Conservation (phyloP, 2,888 invertebrate genomes). For the Leucophenga montana region DNA sequence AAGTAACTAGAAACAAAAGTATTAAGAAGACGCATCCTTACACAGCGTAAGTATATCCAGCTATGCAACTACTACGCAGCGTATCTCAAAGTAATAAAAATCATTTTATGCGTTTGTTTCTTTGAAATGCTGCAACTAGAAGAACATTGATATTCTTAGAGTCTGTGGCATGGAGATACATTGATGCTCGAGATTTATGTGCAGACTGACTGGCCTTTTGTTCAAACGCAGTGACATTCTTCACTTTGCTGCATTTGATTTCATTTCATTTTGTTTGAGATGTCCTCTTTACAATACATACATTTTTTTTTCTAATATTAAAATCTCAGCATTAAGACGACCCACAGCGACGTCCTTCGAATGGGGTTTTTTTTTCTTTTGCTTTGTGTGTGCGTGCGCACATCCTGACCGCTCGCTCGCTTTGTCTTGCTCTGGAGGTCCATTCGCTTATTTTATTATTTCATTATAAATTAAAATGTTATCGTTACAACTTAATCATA, state of each 20-base stretch:
- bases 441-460: slow-evolving; percentile 41
- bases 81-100: slow-evolving; percentile 43
- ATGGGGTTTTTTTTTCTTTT: too few relatives aligned
- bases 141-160: slow-evolving; percentile 27
- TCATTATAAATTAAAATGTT: slow-evolving; percentile 63
- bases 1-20: background rate
- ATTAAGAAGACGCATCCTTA: slow-evolving; percentile 21
- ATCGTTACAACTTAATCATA: slow-evolving; percentile 62
- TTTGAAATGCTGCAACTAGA: slow-evolving; percentile 32
- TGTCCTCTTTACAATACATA: too few relatives aligned
- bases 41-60: too few relatives aligned
- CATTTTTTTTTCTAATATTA: slow-evolving; percentile 25
- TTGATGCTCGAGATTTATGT: slow-evolving; percentile 47
- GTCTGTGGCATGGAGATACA: background rate
- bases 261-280: slow-evolving; percentile 17
- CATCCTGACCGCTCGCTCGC: slow-evolving; percentile 24
- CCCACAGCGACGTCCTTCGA: slow-evolving; percentile 1
- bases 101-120: slow-evolving; percentile 54
- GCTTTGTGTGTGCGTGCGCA: too few relatives aligned
- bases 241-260: slow-evolving; percentile 29
- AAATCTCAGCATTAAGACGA: slow-evolving; percentile 20
- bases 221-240: slow-evolving; percentile 38
- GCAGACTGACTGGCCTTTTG: slow-evolving; percentile 30
- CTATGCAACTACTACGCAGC: too few relatives aligned
- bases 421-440: slow-evolving; percentile 60